Base-by-base conservation (phyloP, 2,113 vertebrate genomes). In the Sturnira hondurensis region DNA sequence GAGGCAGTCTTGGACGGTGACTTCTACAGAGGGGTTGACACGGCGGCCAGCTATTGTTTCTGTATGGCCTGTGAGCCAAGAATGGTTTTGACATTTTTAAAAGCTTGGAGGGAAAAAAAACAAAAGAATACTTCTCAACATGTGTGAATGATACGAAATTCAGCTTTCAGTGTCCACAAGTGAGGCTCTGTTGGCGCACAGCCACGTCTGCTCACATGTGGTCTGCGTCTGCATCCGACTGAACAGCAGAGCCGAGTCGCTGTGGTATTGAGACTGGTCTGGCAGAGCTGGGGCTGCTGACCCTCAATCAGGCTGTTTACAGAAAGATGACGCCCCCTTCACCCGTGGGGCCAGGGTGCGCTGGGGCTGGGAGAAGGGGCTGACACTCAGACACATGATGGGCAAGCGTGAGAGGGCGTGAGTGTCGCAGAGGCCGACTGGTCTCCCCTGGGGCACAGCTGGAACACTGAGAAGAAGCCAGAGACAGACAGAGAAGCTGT, bases 171-270 rank as follows among this genome's bases (percentile, higher is more conserved):
- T 41, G 45, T 54, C 24, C 36, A 19, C 0, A 5, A 63, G 5
- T 15, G 24, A 68, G n/a, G 36, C 16, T 65, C 16, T n/a, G 19
- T 26, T 22, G 63, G 91, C 0, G 0, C 28, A 5, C 0, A 36
- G 20, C 22, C 70, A 26, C 0, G 10, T 77, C n/a, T 61, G 56
- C 43, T 83, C 71, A 84, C 7, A 33, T 26, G 65, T 7, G 61
- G 20, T 15, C 71, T 89, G 19, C 33, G 20, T 26, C 33, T 41
- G 33, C 54, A 65, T 38, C 54, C 3, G 5, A 47, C 36, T 16
- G 2, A n/a, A 45, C 4, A 14, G 33, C 47, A 28, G 54, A 41
- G 50, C 1, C 20, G 61, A 54, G 45, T 36, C 1, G 16, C 17
- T 9, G 7, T 41, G 43, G 45, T 17, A n/a, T 52, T 17, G 20